These are phyloP conservation scores for Tetramorium alpestre DNA, from an alignment of 1,140 invertebrate species.

Conservation along the genomic window DNA sequence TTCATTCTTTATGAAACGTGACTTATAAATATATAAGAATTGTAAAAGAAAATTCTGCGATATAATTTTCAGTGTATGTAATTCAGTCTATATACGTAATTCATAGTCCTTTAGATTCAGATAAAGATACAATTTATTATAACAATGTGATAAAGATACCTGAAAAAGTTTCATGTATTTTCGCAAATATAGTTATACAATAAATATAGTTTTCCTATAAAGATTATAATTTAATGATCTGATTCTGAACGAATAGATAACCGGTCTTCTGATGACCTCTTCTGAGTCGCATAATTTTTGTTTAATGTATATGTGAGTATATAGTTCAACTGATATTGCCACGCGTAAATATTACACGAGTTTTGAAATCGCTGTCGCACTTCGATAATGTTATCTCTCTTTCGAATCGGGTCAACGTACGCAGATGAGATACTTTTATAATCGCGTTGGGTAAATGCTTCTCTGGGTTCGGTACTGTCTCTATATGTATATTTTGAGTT, in stretches of 20 bases:
- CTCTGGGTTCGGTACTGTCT: background rate
- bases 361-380: conserved; percentile 62
- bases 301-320: background rate
- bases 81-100: background rate
- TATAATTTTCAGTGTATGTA: background rate
- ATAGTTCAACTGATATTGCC: background rate
- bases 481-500: background rate
- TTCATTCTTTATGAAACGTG: too few relatives aligned
- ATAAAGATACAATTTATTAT: background rate
- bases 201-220: background rate
- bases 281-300: background rate
- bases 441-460: background rate
- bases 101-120: background rate
- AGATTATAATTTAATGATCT: background rate
- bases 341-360: conserved; percentile 5
- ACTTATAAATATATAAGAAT: background rate
- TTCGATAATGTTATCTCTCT: conserved; percentile 66
- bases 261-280: background rate
- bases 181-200: background rate
- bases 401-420: conserved; percentile 65
- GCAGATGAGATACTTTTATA: conserved; percentile 39
- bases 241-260: background rate
- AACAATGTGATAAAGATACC: background rate
- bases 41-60: background rate
- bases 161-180: background rate